Conservation (phyloP, 2,113 vertebrate genomes). For the Numenius arquata region DNA sequence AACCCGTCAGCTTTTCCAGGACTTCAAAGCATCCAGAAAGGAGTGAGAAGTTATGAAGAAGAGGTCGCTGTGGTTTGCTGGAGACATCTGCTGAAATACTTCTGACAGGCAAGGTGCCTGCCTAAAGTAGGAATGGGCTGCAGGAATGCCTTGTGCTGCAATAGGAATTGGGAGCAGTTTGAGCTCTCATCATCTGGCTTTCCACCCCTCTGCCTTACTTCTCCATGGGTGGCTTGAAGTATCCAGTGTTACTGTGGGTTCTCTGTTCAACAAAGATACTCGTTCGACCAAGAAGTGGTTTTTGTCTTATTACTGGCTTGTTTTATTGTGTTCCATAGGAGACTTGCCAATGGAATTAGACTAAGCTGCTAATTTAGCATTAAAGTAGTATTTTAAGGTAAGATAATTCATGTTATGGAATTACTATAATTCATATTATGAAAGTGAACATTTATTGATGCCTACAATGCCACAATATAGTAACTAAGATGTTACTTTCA, state of each 20-base stretch:
- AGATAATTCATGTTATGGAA: background rate
- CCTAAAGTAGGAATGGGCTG: background rate
- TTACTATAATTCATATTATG: background rate
- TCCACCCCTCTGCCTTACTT: background rate
- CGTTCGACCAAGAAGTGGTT: rapidly evolving
- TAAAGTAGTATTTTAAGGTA: background rate
- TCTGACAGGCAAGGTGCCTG: background rate
- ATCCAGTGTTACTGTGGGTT: background rate
- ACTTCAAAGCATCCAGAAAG: background rate
- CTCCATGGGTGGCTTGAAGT: rapidly evolving
- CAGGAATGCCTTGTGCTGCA: background rate
- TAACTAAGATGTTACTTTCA: background rate
- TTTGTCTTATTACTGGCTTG: background rate
- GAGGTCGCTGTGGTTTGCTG: background rate
- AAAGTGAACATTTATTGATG: background rate
- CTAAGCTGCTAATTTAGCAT: background rate
- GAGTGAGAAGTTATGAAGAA: background rate
- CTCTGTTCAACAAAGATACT: background rate
- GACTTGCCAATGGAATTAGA: background rate
- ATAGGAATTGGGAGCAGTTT: background rate
- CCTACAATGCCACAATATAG: background rate
- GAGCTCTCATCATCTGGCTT: background rate
- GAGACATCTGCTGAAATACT: background rate
- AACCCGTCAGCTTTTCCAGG: background rate
- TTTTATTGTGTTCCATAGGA: background rate